phyloP scores from a whole-genome alignment of 2,888 invertebrate species.

The Brenthis ino region DNA sequence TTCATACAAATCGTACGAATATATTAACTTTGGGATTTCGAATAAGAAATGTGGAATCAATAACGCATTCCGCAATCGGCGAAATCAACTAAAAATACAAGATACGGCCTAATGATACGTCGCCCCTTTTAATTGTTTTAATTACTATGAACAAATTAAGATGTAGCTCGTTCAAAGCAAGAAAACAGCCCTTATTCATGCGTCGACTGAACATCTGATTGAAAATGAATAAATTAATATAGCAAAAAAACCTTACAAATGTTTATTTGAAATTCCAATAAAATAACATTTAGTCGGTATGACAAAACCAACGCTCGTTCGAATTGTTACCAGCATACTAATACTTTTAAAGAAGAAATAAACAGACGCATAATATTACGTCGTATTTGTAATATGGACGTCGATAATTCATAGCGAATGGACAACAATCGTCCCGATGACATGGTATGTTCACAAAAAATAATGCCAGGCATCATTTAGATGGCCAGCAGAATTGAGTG shows the following conservation, averaged over 20 bases:
- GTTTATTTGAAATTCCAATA: constrained; percentile 80
- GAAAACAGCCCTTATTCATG: constrained; percentile 8
- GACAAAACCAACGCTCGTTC: constrained; percentile 78
- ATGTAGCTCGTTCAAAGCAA: constrained; percentile 53
- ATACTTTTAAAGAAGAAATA: constrained; percentile 82
- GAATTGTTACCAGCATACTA: constrained; percentile 80
- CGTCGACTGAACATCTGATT: constrained; percentile 52
- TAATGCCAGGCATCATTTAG: constrained; percentile 78
- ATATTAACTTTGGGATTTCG: constrained; percentile 6
- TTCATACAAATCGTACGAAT: background rate
- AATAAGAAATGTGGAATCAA: constrained; percentile 7
- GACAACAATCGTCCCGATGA: constrained; percentile 81
- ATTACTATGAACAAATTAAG: constrained; percentile 75
- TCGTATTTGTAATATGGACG: constrained; percentile 82
- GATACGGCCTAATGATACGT: constrained; percentile 41
- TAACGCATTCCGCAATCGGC: constrained; percentile 2
- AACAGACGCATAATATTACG: constrained; percentile 79
- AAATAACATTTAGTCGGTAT: constrained; percentile 82
- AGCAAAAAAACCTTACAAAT: constrained; percentile 64
- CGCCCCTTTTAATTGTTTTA: constrained; percentile 58
- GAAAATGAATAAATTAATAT: constrained; percentile 41
- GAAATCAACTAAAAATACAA: constrained; percentile 31
- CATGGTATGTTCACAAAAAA: constrained; percentile 80
- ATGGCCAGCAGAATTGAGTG: constrained; percentile 78
- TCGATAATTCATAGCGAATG: constrained; percentile 81